Evolutionary conservation across 2,113 vertebrate species (phyloP), one percentile per base, ranked within the genome.

Genomic region (Anser cygnoides): DNA sequence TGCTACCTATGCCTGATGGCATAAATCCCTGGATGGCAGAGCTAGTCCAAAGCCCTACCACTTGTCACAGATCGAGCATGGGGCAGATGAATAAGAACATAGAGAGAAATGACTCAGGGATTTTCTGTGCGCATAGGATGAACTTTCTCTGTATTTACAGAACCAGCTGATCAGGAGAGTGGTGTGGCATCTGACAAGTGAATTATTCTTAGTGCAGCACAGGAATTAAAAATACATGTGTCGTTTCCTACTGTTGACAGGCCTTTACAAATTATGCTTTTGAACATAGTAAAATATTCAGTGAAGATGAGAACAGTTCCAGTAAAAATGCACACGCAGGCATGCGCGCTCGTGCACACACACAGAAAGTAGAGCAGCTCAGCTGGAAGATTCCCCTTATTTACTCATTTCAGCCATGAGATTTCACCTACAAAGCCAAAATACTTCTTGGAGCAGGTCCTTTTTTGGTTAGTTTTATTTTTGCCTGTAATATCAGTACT

Each of bases 21-120:
- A 50, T 49, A 50, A 71, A 86, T 25, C 44, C 29, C 35, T 66
- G 58, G n/a, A 33, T 20, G 62, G 41, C 25, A 88, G 28, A 65
- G 23, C 11, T 57, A 67, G 13, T 55, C 31, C 62, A 79, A 82
- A 61, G 35, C 15, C 61, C n/a, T 39, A 20, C 52, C 78, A 68
- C 23, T 65, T 84, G 33, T 50, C 21, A 2, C 73, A 68, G 66
- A 59, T 93, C 2, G 5, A 58, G 68, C n/a, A 62, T 15, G 18
- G 66, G 68, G 59, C 65, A 75, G n/a, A 55, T 21, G 16, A 72
- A 87, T 73, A 62, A 50, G 65, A 62, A 91, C 71, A 41, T 0
- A 31, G 70, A 88, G 49, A 28, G 62, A 46, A 59, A 31, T 97
- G 93, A 97, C 92, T 95, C 89, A 85, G 78, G 80, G 91, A 85